Conservation (phyloP, 1,140 invertebrate species). For the Tribolium madens region DNA sequence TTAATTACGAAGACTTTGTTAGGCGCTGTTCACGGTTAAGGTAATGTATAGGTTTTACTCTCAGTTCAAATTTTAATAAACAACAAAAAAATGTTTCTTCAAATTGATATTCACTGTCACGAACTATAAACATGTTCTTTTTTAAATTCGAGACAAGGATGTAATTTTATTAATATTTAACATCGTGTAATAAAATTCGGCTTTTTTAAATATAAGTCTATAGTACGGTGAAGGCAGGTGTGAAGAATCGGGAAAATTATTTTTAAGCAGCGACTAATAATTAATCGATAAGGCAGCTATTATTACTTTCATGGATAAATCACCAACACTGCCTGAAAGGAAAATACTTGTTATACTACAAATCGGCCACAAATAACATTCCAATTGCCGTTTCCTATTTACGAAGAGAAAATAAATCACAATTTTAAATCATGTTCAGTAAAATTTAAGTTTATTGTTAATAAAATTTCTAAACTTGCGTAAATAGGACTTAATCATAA, state of each 20-base stretch:
- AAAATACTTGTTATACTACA: not conserved
- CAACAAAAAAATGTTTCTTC: too few species aligned
- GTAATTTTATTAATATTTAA: constrained; percentile 6
- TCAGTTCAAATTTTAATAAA: constrained; percentile 13
- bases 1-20: constrained; percentile 33
- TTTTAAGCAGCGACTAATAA: constrained; percentile 10
- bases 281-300: constrained; percentile 15
- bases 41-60: constrained; percentile 16
- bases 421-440: not conserved
- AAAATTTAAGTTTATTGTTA: not conserved
- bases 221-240: not conserved
- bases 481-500: not conserved
- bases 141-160: constrained; percentile 1
- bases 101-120: too few species aligned
- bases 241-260: constrained; percentile 13
- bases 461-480: not conserved
- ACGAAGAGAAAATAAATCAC: not conserved
- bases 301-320: not conserved
- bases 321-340: not conserved
- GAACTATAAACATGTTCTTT: constrained; percentile 4
- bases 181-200: constrained; percentile 5
- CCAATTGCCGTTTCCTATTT: not conserved
- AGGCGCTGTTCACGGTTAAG: constrained; percentile 7
- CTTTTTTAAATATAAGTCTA: not conserved
- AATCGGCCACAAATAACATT: not conserved